Conservation (phyloP, 1,140 invertebrate genomes). For the Drosophila ogumai region DNA sequence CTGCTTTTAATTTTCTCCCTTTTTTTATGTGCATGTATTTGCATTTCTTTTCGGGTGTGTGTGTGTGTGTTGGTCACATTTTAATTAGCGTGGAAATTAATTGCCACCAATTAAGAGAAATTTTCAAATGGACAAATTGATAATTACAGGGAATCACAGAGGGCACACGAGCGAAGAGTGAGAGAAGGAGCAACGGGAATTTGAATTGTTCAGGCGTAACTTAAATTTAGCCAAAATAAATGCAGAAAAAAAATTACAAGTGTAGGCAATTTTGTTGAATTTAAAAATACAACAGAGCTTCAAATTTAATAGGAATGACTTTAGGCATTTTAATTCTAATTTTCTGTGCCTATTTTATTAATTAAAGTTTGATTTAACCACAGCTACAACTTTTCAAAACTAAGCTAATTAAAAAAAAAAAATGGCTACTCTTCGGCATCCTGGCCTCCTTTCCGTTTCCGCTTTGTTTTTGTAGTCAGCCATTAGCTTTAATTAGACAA, state of each 20-base stretch:
- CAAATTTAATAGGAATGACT: background rate
- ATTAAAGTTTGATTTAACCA: background rate
- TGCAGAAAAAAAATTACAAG: background rate
- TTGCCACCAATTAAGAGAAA: slow-evolving; percentile 60
- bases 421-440: background rate
- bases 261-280: background rate
- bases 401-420: slow-evolving; percentile 1
- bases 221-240: slow-evolving; percentile 20
- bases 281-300: no score
- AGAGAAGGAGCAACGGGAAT: background rate
- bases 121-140: slow-evolving; percentile 58
- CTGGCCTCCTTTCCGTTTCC: background rate
- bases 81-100: slow-evolving; percentile 63
- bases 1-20: background rate
- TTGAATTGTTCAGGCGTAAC: slow-evolving; percentile 23
- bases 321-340: background rate
- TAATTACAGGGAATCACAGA: slow-evolving; percentile 48
- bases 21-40: slow-evolving; percentile 8
- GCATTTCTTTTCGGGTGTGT: slow-evolving; percentile 19
- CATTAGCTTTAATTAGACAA: slow-evolving; percentile 34
- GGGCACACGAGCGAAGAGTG: background rate
- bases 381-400: background rate
- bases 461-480: background rate
- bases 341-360: no score
- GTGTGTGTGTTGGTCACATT: slow-evolving; percentile 44